Conservation (phyloP, 2,113 vertebrate species). For the Calyptommatus sinebrachiatus region DNA sequence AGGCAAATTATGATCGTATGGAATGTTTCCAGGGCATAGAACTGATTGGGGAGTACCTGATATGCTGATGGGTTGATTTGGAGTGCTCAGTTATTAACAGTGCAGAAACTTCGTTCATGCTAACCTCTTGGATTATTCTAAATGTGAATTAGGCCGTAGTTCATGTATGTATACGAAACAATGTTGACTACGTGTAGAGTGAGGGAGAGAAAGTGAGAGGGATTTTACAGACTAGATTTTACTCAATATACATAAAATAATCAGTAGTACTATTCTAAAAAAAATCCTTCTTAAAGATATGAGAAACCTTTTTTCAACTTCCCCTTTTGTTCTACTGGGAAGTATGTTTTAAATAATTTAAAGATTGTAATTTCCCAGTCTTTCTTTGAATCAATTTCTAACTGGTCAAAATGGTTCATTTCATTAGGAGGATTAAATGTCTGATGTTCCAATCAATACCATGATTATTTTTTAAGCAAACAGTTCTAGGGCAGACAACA, state of each 20-base stretch:
- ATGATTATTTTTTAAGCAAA: conserved; percentile 7
- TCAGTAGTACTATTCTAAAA: background rate
- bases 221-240: background rate
- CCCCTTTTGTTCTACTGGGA: accelerated
- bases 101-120: no score
- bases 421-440: background rate
- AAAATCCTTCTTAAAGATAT: background rate
- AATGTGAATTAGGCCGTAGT: no score
- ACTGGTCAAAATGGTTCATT: background rate
- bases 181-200: background rate
- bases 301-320: background rate
- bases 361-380: background rate
- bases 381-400: background rate
- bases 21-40: no score
- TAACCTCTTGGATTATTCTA: no score
- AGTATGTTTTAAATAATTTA: conserved; percentile 12
- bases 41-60: no score
- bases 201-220: background rate
- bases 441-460: background rate
- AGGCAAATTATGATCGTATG: no score
- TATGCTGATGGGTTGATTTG: no score
- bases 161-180: background rate
- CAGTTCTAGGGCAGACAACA: background rate
- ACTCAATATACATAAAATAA: background rate
- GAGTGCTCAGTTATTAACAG: no score